phyloP scores from a whole-genome alignment of 1,140 invertebrate species.

The Halesus radiatus region DNA sequence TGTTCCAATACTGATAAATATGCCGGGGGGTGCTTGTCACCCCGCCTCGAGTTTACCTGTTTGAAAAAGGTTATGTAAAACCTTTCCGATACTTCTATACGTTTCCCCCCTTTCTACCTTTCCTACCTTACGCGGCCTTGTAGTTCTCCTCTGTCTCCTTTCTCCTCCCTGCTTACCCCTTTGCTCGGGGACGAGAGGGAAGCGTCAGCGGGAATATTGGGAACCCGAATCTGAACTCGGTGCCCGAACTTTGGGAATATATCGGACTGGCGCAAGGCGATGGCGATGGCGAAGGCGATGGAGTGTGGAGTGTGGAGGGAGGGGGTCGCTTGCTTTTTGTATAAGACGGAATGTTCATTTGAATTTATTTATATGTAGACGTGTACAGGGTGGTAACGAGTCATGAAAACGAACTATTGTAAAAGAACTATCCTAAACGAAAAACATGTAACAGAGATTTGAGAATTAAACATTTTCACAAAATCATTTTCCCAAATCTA shows the following conservation, averaged over 20 bases:
- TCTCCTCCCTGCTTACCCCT: slow-evolving; percentile 47
- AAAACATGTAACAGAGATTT: too few relatives aligned
- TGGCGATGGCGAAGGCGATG: too few relatives aligned
- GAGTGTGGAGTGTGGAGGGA: background rate
- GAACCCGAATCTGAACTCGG: slow-evolving; percentile 42
- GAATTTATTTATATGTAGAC: slow-evolving; percentile 28
- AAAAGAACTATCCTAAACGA: too few relatives aligned
- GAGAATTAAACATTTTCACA: too few relatives aligned
- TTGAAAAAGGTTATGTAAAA: slow-evolving; percentile 56
- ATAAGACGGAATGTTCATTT: slow-evolving; percentile 22
- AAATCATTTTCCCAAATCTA: too few relatives aligned
- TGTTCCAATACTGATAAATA: slow-evolving; percentile 55
- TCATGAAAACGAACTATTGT: too few relatives aligned
- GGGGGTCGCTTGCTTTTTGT: slow-evolving; percentile 36
- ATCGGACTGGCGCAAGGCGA: slow-evolving; percentile 41
- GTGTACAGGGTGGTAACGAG: slow-evolving; percentile 9
- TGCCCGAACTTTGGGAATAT: slow-evolving; percentile 47
- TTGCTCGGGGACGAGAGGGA: slow-evolving; percentile 21
- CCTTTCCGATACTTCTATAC: slow-evolving; percentile 55
- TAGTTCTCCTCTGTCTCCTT: slow-evolving; percentile 23
- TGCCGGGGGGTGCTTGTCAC: slow-evolving; percentile 6
- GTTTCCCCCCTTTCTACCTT: slow-evolving; percentile 31
- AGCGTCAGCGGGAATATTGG: slow-evolving; percentile 48
- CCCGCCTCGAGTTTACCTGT: slow-evolving; percentile 32
- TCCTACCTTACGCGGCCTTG: slow-evolving; percentile 34